Base-by-base conservation (phyloP, 1,140 invertebrate species). In the Varroa destructor region DNA sequence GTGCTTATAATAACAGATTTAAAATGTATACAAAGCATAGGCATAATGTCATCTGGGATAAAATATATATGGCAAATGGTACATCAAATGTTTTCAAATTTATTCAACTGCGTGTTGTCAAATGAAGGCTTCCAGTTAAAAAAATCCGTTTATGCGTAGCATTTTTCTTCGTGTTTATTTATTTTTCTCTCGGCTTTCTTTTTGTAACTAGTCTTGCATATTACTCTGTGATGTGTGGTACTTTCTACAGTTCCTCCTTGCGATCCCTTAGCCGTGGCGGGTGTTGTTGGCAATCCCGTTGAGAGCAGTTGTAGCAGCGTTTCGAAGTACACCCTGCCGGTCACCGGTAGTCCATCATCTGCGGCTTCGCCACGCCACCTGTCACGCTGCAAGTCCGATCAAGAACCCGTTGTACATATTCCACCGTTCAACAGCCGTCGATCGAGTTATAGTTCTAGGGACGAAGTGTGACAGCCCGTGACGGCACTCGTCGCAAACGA, bases 341-440 rank as follows among this genome's bases (percentile, higher is more conserved):
- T 67, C 12, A 51, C 46, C 46, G 37, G 61, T 37, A 67, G 61
- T 67, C 61, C 61, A 3, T 51, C 46, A 37, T 67, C 61, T 12
- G 61, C 12, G 1, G 61, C 61, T 25, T 67, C 61, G 37, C 61
- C 61, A 12, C 61, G 61, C 4, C 61, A 67, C 61, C 61, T 67
- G 14, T 67, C 61, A 12, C 61, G 61, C 61, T 67, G 61, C 37
- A 67, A 67, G 61, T 67, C 61, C 61, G 61, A 67, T 46, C 61
- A 67, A 37, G 61, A 67, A 37, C 61, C 61, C 10, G 61, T 67
- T 67, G 61, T 67, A 67, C 61, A 67, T 67, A 67, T 67, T 67
- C 61, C 61, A 46, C 61, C 61, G 46, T 40, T 67, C 61, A 67
- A 67, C 61, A 67, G 40, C 10, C 61, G 61, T 67, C 61, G 61